These are phyloP conservation scores for Prunella strophiata DNA, from an alignment of 2,797 vertebrate species.

Conservation along the genomic window DNA sequence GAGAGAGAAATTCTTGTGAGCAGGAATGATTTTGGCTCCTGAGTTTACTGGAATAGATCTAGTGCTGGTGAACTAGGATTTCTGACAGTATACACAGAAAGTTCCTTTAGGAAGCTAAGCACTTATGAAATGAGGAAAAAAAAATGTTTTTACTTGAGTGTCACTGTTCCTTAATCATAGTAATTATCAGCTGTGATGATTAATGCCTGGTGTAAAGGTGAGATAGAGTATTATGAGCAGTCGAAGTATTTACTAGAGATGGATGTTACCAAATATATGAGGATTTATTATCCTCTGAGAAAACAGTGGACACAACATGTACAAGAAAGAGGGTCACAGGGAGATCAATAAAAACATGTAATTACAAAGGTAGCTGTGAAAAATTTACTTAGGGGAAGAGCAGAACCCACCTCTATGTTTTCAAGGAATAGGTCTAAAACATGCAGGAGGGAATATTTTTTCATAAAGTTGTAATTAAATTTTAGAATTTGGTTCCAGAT, in stretches of 20 bases:
- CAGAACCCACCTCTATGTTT: background rate
- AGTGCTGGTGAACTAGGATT: background rate
- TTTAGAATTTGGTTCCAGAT: background rate
- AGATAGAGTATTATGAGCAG: background rate
- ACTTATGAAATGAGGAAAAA: background rate
- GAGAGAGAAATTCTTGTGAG: background rate
- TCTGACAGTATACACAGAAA: background rate
- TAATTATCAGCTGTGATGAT: background rate
- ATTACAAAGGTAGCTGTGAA: background rate
- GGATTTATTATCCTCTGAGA: background rate
- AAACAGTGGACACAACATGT: background rate
- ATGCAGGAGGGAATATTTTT: background rate
- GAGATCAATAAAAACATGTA: background rate
- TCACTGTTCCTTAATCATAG: background rate
- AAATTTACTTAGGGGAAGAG: background rate
- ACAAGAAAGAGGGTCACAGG: background rate
- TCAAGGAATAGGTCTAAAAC: background rate
- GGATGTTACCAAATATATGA: background rate
- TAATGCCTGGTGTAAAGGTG: background rate
- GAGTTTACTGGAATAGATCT: background rate
- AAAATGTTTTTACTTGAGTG: background rate
- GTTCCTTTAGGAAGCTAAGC: background rate
- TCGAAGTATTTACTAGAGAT: background rate
- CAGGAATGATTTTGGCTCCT: background rate
- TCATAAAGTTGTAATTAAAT: background rate